Percentiles rank a stretch among this genome's conserved stretches.
Evolutionary conservation across 2,113 vertebrate genomes (phyloP).

Genomic region (Motacilla tschutschensis): DNA sequence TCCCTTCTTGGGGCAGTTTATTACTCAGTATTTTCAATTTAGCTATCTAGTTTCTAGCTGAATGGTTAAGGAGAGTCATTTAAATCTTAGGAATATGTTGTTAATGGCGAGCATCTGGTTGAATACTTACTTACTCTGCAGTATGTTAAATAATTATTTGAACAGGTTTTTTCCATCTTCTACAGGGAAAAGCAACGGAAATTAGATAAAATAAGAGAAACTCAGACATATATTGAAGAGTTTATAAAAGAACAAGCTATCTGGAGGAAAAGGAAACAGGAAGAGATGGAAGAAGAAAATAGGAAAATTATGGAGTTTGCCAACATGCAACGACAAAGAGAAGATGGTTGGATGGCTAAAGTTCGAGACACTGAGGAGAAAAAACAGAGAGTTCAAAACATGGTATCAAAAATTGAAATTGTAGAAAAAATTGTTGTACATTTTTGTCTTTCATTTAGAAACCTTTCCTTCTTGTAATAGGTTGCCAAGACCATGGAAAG

Average conservation of each 20-base stretch:
- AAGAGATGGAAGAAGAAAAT: conserved; percentile 91
- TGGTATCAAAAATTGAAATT: conserved; percentile 62
- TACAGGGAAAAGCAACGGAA: conserved; percentile 83
- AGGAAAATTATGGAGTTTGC: conserved; percentile 84
- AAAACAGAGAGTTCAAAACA: conserved; percentile 78
- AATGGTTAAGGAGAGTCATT: background rate
- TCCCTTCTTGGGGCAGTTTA: background rate
- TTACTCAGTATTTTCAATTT: background rate
- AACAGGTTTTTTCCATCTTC: background rate
- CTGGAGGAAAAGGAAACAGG: conserved; percentile 83
- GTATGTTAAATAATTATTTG: background rate
- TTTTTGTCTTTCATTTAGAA: background rate
- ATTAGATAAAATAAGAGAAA: conserved; percentile 83
- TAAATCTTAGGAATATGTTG: background rate
- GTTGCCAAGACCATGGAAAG: conserved; percentile 77
- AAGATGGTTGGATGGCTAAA: conserved; percentile 77
- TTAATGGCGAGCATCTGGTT: background rate
- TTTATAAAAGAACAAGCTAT: conserved; percentile 82
- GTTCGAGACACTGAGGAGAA: conserved; percentile 77
- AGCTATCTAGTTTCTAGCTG: background rate
- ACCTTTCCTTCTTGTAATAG: conserved; percentile 39
- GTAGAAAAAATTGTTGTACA: background rate
- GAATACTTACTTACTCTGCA: background rate
- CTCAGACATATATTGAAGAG: conserved; percentile 81
- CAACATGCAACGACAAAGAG: conserved; percentile 71